A percentile compares a stretch with the other conserved stretches of the same genome.
phyloP scores from a whole-genome alignment of 2,888 invertebrate species.

The Labia minor region DNA sequence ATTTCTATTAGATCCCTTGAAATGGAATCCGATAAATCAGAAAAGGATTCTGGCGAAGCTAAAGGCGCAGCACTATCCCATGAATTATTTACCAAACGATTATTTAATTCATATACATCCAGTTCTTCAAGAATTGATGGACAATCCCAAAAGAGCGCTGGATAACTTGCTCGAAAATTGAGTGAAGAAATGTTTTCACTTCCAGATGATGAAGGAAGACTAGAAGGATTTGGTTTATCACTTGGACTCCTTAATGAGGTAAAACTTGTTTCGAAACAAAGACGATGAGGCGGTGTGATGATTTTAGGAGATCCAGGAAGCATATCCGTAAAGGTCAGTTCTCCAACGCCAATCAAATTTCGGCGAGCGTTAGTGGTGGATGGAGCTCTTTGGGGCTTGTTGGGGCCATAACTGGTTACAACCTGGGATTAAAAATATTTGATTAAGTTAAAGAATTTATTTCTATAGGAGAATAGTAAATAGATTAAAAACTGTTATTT shows the following conservation, averaged over 20 bases:
- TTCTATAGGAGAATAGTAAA: not conserved
- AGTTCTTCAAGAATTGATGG: constrained; percentile 35
- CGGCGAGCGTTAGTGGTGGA: constrained; percentile 28
- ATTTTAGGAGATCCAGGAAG: constrained; percentile 41
- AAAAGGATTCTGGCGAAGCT: constrained; percentile 71
- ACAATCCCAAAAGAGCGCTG: constrained; percentile 39
- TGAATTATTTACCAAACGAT: constrained; percentile 45
- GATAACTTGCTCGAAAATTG: constrained; percentile 24
- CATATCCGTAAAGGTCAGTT: constrained; percentile 35
- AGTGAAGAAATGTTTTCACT: constrained; percentile 26
- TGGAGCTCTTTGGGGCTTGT: constrained; percentile 57
- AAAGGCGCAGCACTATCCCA: constrained; percentile 63
- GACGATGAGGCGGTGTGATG: constrained; percentile 42
- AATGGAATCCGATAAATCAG: constrained; percentile 67
- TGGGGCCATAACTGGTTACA: constrained; percentile 67
- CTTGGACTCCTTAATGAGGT: constrained; percentile 51
- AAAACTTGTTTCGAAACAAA: constrained; percentile 65
- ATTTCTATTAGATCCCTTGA: constrained; percentile 47
- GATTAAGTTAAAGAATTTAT: not conserved
- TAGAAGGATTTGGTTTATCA: constrained; percentile 17
- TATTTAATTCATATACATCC: constrained; percentile 30
- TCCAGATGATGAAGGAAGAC: constrained; percentile 27
- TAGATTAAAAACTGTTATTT: too few relatives aligned
- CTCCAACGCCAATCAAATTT: not conserved
- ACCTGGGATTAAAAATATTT: constrained; percentile 40